Percentiles rank a stretch among this genome's conserved stretches.
These are phyloP conservation scores for Brachionus koreanus DNA, from an alignment of 1,140 invertebrate species.

Conservation along the genomic window DNA sequence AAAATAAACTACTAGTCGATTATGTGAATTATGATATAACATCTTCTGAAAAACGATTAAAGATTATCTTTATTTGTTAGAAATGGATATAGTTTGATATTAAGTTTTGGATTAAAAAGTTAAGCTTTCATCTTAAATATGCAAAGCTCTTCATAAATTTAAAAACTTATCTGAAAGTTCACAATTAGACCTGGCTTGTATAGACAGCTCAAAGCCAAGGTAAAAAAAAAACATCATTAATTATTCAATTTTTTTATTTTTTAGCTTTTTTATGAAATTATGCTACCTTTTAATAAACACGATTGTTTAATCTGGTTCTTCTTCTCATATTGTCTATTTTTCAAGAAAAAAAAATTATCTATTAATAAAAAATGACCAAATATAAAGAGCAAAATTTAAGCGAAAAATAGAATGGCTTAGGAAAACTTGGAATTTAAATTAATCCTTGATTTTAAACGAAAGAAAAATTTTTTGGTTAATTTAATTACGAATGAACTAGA, in stretches of 20 bases:
- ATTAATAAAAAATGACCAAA: not conserved
- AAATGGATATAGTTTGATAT: not conserved
- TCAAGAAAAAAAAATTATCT: not conserved
- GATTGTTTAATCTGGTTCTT: not conserved
- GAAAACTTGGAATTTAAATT: not conserved
- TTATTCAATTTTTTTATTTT: not conserved
- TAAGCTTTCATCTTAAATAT: not conserved
- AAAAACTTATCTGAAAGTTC: not conserved
- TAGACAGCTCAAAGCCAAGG: not conserved
- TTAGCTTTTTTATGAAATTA: not conserved
- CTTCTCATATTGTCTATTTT: not conserved
- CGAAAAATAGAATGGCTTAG: not conserved
- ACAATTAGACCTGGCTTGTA: not conserved
- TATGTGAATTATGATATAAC: not conserved
- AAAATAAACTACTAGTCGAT: not conserved
- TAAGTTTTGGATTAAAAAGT: not conserved
- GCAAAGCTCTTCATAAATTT: not conserved
- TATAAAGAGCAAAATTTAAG: not conserved
- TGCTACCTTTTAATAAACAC: not conserved
- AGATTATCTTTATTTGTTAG: not conserved
- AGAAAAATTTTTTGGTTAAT: not conserved
- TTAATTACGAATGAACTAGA: not conserved
- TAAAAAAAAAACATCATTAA: not conserved
- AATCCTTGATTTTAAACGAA: not conserved
- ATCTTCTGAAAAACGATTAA: not conserved